Evolutionary conservation across 2,113 vertebrate genomes (phyloP).

Genomic region (Morone saxatilis): DNA sequence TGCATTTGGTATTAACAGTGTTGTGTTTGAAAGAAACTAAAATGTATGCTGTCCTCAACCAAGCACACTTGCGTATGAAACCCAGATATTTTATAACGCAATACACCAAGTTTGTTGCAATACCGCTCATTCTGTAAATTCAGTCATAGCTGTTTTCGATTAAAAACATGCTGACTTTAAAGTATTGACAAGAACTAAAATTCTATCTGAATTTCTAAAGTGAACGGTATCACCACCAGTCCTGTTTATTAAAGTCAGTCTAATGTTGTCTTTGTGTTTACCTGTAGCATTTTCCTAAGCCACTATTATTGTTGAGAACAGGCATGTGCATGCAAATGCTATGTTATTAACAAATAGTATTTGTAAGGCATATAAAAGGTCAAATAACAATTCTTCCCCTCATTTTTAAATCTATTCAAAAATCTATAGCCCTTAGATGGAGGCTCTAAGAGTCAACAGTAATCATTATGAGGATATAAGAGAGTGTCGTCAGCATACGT

Average conservation of each 20-base stretch:
- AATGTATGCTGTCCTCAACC: not conserved
- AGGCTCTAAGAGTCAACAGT: not conserved
- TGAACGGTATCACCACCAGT: not conserved
- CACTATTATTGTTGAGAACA: constrained; percentile 19
- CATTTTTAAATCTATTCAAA: not conserved
- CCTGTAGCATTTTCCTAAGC: not conserved
- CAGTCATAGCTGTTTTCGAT: not conserved
- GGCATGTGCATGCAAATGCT: constrained; percentile 69
- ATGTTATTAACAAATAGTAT: not conserved
- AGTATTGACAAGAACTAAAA: not conserved
- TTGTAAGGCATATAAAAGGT: too few species aligned
- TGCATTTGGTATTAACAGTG: constrained; percentile 23
- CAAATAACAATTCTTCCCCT: not conserved
- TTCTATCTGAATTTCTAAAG: constrained; percentile 33
- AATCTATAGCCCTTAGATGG: not conserved
- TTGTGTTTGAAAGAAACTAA: constrained; percentile 16
- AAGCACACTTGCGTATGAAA: not conserved
- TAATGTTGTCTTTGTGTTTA: constrained; percentile 35
- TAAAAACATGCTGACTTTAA: not conserved
- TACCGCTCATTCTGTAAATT: constrained; percentile 41
- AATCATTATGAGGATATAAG: not conserved
- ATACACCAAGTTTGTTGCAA: not conserved
- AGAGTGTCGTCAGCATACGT: constrained; percentile 1
- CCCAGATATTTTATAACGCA: not conserved
- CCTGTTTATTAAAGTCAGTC: constrained; percentile 7